Percentiles rank a stretch among this genome's conserved stretches.
Conservation (phyloP, 1,140 invertebrate genomes). For the Calliphora vicina region DNA sequence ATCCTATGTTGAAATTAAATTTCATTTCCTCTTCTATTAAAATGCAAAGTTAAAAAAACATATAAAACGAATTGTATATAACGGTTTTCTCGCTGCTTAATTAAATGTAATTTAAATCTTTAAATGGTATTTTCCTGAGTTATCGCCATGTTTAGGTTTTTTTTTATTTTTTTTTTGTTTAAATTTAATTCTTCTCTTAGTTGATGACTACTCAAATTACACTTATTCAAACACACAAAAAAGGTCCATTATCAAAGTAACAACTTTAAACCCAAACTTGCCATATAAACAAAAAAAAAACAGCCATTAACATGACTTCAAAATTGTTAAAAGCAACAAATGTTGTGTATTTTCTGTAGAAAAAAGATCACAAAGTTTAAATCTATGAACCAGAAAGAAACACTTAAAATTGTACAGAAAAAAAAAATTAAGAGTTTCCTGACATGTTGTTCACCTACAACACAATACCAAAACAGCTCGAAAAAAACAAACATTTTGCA, state of each 20-base stretch:
- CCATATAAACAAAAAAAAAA: neutral
- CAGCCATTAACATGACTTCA: constrained; percentile 28
- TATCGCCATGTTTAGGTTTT: too few relatives aligned
- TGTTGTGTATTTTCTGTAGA: neutral
- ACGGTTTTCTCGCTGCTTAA: too few relatives aligned
- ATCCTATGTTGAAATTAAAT: too few relatives aligned
- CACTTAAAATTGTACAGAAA: neutral
- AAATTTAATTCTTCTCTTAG: too few relatives aligned
- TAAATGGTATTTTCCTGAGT: too few relatives aligned
- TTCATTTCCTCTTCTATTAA: too few relatives aligned
- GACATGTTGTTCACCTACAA: constrained; percentile 23
- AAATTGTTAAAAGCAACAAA: constrained; percentile 20
- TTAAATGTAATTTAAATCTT: too few relatives aligned
- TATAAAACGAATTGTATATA: too few relatives aligned
- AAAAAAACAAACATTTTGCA: neutral
- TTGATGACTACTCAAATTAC: neutral
- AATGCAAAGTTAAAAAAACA: too few relatives aligned
- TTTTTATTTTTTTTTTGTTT: too few relatives aligned
- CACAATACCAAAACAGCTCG: constrained; percentile 6
- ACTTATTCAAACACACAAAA: neutral
- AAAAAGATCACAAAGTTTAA: neutral
- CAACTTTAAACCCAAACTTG: neutral
- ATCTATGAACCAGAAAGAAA: constrained; percentile 7
- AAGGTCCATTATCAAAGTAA: neutral
- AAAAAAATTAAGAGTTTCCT: constrained; percentile 3